Evolutionary conservation across 2,797 vertebrate species (phyloP).

Genomic region (Mus minutoides): DNA sequence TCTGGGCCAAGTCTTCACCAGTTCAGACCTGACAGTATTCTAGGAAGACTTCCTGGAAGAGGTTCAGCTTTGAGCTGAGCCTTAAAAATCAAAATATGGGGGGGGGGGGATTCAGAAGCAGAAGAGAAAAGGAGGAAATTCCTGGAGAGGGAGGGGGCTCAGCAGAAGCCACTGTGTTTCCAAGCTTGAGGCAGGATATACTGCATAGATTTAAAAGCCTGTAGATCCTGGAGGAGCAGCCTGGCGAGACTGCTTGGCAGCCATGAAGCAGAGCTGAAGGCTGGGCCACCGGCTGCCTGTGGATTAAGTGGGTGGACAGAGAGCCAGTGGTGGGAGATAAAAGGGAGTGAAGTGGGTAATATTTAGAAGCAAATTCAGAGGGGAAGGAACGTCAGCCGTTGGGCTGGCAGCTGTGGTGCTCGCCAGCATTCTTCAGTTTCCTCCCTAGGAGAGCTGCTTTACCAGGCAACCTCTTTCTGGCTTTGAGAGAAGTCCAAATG

Average conservation of each 20-base stretch:
- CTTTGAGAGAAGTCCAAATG: conserved; percentile 78
- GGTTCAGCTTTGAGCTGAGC: not conserved
- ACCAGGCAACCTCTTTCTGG: conserved; percentile 72
- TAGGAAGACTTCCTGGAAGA: conserved; percentile 75
- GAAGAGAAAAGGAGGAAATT: conserved; percentile 72
- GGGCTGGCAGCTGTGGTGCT: conserved; percentile 23
- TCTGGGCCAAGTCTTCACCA: not conserved
- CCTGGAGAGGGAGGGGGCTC: conserved; percentile 63
- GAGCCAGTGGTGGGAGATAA: conserved; percentile 73
- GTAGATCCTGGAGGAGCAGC: conserved; percentile 55
- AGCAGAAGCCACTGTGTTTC: conserved; percentile 61
- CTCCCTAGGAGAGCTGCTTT: conserved; percentile 60
- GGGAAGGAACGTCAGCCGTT: conserved; percentile 40
- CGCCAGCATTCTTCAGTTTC: conserved; percentile 35
- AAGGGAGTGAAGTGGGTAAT: conserved; percentile 77
- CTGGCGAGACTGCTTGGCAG: conserved; percentile 64
- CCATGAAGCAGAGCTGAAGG: conserved; percentile 53
- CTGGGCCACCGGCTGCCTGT: conserved; percentile 70
- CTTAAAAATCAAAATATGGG: conserved; percentile 5
- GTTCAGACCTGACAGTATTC: conserved; percentile 30
- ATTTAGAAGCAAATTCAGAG: conserved; percentile 68
- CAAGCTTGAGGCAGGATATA: conserved; percentile 66
- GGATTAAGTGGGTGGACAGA: conserved; percentile 77
- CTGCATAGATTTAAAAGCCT: conserved; percentile 73
- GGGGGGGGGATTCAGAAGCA: conserved; percentile 36